Evolutionary conservation across 1,140 invertebrate species (phyloP).

Genomic region (Drosophila paulistorum): DNA sequence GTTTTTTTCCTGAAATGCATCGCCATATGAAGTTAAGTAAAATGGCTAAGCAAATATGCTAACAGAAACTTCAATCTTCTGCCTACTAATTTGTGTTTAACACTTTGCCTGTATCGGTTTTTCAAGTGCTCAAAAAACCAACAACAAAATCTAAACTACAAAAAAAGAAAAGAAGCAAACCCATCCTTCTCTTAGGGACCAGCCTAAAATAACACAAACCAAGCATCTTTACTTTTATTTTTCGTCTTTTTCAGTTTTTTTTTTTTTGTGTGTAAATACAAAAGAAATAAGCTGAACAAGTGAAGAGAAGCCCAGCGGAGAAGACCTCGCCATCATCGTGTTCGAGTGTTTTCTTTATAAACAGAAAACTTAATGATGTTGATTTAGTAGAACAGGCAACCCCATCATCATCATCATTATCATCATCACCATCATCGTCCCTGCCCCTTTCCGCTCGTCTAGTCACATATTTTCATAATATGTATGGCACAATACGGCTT

Average conservation of each 20-base stretch:
- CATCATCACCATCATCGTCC: background rate
- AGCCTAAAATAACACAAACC: constrained; percentile 63
- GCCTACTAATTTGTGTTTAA: constrained; percentile 66
- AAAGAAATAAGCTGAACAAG: constrained; percentile 61
- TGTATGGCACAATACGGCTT: constrained; percentile 66
- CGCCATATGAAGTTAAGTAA: constrained; percentile 31
- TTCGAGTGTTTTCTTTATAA: constrained; percentile 80
- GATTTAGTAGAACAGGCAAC: constrained; percentile 74
- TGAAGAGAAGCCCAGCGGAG: constrained; percentile 43
- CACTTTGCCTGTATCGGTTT: constrained; percentile 57
- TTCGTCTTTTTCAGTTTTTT: background rate
- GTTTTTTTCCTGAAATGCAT: constrained; percentile 22
- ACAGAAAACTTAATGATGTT: constrained; percentile 81
- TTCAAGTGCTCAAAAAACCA: constrained; percentile 36
- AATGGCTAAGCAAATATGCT: constrained; percentile 70
- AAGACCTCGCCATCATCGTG: constrained; percentile 60
- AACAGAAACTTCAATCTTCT: constrained; percentile 44
- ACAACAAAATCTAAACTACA: constrained; percentile 6
- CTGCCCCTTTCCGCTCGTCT: background rate
- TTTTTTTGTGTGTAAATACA: constrained; percentile 57
- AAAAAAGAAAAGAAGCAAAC: background rate
- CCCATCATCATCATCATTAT: constrained; percentile 23
- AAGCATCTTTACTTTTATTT: constrained; percentile 57
- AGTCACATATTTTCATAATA: constrained; percentile 59
- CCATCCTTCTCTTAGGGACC: constrained; percentile 28